phyloP scores from a whole-genome alignment of 2,797 vertebrate species.

The Semotilus atromaculatus region DNA sequence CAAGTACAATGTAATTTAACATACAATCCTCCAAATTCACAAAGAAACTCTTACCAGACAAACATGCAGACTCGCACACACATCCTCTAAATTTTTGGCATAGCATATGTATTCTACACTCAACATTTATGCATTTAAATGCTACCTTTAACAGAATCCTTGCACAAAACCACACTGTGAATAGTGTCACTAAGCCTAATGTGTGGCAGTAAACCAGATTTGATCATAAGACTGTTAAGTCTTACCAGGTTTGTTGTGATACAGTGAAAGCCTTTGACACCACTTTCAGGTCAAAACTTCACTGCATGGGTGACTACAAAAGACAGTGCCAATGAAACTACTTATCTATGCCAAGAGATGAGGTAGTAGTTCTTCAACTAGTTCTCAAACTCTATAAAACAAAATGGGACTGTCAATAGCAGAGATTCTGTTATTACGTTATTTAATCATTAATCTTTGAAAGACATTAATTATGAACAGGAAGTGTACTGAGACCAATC shows the following conservation, averaged over 20 bases:
- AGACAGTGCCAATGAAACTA: not conserved
- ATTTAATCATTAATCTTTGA: not conserved
- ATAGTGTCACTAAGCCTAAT: not conserved
- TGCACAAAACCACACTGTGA: not conserved
- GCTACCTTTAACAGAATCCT: not conserved
- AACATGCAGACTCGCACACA: not conserved
- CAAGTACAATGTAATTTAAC: not conserved
- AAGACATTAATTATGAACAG: not conserved
- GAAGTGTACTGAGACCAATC: not conserved
- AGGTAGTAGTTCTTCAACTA: not conserved
- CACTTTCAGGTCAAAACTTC: conserved; percentile 14
- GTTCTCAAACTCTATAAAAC: not conserved
- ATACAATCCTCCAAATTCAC: not conserved
- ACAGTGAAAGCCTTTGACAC: not conserved
- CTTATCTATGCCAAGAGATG: not conserved
- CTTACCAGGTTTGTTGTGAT: not conserved
- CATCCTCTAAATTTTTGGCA: not conserved
- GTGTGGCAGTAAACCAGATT: not conserved
- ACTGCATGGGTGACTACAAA: not conserved
- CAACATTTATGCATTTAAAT: not conserved
- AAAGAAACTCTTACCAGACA: not conserved
- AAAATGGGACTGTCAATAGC: not conserved
- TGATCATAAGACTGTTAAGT: not conserved
- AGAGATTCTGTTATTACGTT: not conserved
- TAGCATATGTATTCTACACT: not conserved